Conservation (phyloP, 2,113 vertebrate species). For the Xenopus borealis region DNA sequence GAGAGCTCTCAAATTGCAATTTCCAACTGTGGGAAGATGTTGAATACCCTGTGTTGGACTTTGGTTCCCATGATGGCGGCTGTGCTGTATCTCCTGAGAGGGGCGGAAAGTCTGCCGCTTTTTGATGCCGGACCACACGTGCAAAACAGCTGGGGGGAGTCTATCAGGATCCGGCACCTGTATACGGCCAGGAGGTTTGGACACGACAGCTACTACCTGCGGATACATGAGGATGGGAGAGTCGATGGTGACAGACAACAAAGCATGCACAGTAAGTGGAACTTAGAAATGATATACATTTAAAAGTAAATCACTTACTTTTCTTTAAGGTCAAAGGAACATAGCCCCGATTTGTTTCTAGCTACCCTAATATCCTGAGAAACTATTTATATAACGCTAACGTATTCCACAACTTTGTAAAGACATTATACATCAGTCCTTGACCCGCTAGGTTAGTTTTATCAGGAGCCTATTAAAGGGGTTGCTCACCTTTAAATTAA, state of each 20-base stretch:
- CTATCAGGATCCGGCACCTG: conserved; percentile 79
- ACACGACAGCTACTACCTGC: conserved; percentile 71
- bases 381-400: no score
- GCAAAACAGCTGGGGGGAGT: conserved; percentile 79
- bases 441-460: no score
- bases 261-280: conserved; percentile 78
- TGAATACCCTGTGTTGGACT: conserved; percentile 8
- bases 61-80: conserved; percentile 53
- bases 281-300: no score
- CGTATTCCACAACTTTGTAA: no score
- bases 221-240: conserved; percentile 74
- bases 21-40: conserved; percentile 36
- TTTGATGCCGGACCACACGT: conserved; percentile 74
- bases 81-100: conserved; percentile 51
- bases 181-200: conserved; percentile 76
- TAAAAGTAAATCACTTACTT: no score
- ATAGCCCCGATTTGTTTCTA: no score
- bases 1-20: conserved; percentile 12
- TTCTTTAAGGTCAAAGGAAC: no score
- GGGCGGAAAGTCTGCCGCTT: conserved; percentile 57
- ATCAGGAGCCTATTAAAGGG: no score
- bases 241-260: conserved; percentile 72
- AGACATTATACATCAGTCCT: no score
- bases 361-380: no score
- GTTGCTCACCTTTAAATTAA: no score